A percentile compares a stretch with the other conserved stretches of the same genome.
These are phyloP conservation scores for Temnopleurus reevesii DNA, from an alignment of 53 echinoderm and acorn worm genomes.

Conservation along the genomic window DNA sequence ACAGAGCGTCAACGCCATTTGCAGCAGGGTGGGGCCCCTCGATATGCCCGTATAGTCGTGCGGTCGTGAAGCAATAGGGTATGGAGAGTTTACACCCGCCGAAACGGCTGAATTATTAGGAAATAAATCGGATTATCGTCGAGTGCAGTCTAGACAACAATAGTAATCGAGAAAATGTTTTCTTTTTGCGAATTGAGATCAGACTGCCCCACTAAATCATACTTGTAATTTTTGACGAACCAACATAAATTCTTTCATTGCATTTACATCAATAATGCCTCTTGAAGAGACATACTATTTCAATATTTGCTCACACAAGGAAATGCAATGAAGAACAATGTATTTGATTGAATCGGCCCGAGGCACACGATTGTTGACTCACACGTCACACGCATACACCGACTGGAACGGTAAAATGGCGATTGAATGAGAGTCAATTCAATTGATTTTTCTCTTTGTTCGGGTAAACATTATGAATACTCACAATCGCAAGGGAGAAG, in stretches of 20 bases:
- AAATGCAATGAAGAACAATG: background rate
- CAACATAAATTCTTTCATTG: background rate
- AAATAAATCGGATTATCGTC: slow-evolving; percentile 11
- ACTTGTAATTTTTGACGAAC: background rate
- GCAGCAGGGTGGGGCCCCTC: background rate
- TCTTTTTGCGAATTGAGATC: background rate
- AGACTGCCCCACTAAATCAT: background rate
- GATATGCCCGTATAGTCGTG: background rate
- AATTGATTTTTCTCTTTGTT: too few species aligned
- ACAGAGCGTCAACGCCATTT: background rate
- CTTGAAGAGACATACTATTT: background rate
- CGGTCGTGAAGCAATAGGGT: slow-evolving; percentile 25
- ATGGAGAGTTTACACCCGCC: too few species aligned
- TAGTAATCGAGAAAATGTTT: background rate
- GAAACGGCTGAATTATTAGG: slow-evolving; percentile 27
- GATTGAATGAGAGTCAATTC: too few species aligned
- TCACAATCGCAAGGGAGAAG: too few species aligned
- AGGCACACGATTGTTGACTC: background rate
- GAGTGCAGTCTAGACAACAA: background rate
- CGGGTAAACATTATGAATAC: too few species aligned
- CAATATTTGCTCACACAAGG: background rate
- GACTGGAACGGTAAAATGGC: too few species aligned
- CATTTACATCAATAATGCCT: background rate
- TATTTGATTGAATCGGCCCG: background rate
- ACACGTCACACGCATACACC: background rate